A percentile compares a stretch with the other conserved stretches of the same genome.
These are phyloP conservation scores for Ypsolopha sequella DNA, from an alignment of 2,888 invertebrate genomes.

Conservation along the genomic window DNA sequence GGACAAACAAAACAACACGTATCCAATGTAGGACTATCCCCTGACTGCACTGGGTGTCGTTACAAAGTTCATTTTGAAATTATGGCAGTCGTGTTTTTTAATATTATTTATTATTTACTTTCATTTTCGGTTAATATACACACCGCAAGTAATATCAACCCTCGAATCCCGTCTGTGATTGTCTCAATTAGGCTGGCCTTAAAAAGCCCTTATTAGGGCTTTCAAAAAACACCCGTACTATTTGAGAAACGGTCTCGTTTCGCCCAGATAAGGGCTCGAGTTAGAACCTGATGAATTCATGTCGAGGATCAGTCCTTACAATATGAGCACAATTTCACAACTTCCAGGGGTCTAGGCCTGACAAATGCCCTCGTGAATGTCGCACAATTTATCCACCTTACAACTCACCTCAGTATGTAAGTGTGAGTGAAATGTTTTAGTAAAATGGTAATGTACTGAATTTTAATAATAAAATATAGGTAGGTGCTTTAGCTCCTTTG, in stretches of 20 bases:
- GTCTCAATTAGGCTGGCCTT: not conserved
- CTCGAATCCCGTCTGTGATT: not conserved
- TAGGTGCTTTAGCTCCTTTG: too few relatives aligned
- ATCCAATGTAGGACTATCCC: too few relatives aligned
- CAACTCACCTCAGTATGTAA: conserved; percentile 23
- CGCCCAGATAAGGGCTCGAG: conserved; percentile 40
- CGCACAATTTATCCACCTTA: conserved; percentile 42
- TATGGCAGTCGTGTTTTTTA: too few relatives aligned
- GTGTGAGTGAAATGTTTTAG: conserved; percentile 40
- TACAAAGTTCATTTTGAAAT: too few relatives aligned
- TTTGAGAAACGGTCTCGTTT: conserved; percentile 29
- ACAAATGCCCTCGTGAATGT: conserved; percentile 48
- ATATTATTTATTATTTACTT: too few relatives aligned
- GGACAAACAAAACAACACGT: too few relatives aligned
- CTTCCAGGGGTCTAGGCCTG: conserved; percentile 42
- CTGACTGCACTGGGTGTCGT: too few relatives aligned
- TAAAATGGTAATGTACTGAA: conserved; percentile 56
- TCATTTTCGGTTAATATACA: too few relatives aligned
- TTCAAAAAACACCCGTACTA: not conserved
- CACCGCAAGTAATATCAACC: not conserved
- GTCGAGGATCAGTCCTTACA: conserved; percentile 62
- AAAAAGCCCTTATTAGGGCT: not conserved
- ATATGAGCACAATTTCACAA: conserved; percentile 64
- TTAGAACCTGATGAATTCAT: conserved; percentile 57
- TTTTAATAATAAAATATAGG: conserved; percentile 22